A percentile compares a stretch with the other conserved stretches of the same genome.
Evolutionary conservation across 1,140 invertebrate species (phyloP).

Genomic region (Papilio polytes): DNA sequence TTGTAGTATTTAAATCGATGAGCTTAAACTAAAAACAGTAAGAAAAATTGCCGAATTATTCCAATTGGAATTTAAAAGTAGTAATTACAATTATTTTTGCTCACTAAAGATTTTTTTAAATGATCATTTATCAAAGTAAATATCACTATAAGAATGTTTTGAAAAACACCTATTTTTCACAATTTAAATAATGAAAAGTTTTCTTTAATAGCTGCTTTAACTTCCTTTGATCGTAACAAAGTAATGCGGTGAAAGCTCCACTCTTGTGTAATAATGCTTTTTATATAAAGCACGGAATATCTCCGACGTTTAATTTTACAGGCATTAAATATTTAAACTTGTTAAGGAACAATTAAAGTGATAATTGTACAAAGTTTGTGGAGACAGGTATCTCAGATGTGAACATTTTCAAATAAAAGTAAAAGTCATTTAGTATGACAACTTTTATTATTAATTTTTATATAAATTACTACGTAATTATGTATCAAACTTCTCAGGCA

Average conservation of each 20-base stretch:
- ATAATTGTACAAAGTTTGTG: not conserved
- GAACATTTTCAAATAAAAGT: not conserved
- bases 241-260: not conserved
- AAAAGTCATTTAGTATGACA: not conserved
- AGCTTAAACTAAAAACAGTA: too few species aligned
- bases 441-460: too few species aligned
- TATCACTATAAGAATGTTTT: not conserved
- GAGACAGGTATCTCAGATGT: not conserved
- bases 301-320: not conserved
- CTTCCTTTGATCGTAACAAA: constrained; percentile 18
- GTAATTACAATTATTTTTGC: too few species aligned
- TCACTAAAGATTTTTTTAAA: not conserved
- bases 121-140: not conserved
- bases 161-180: too few species aligned
- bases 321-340: not conserved
- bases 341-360: constrained; percentile 7
- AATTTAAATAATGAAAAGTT: not conserved
- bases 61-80: too few species aligned
- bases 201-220: not conserved
- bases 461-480: too few species aligned
- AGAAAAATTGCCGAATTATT: too few species aligned
- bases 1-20: too few species aligned
- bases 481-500: too few species aligned
- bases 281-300: not conserved
- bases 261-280: constrained; percentile 10